Percentiles rank a stretch among this genome's conserved stretches.
Evolutionary conservation across 2,797 vertebrate genomes (phyloP).

Genomic region (Falco rusticolus): DNA sequence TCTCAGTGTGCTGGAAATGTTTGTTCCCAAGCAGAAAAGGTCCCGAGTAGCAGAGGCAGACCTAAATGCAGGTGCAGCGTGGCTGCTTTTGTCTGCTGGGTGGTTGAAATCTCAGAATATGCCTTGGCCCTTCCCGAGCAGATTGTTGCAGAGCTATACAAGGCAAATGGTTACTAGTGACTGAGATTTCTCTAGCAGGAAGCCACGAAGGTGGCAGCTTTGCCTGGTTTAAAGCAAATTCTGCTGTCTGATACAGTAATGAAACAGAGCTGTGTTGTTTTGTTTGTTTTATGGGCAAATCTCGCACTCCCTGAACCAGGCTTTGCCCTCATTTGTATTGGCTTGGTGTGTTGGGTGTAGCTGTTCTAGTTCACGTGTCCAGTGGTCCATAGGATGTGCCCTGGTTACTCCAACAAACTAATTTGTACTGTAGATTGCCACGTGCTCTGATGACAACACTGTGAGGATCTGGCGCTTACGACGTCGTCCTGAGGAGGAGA

Average conservation of each 20-base stretch:
- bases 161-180: neutral
- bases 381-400: neutral
- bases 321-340: neutral
- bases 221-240: slow-evolving; percentile 6
- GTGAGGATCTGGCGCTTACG: slow-evolving; percentile 91
- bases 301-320: neutral
- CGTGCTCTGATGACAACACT: slow-evolving; percentile 97
- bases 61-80: neutral
- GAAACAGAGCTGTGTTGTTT: neutral
- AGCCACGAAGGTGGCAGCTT: neutral
- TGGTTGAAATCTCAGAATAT: slow-evolving; percentile 38
- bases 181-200: slow-evolving; percentile 47
- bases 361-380: neutral
- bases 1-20: neutral
- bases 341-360: fast-evolving
- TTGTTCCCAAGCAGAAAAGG: neutral
- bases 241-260: neutral
- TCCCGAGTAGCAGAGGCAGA: neutral
- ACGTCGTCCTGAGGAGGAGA: slow-evolving; percentile 66
- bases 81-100: slow-evolving; percentile 6
- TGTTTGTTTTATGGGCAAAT: neutral
- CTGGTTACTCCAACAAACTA: neutral
- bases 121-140: neutral
- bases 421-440: slow-evolving; percentile 84
- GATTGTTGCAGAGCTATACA: neutral